Evolutionary conservation across 2,797 vertebrate genomes (phyloP), one percentile per base, ranked within the genome.

Genomic region (Syngnathus acus): DNA sequence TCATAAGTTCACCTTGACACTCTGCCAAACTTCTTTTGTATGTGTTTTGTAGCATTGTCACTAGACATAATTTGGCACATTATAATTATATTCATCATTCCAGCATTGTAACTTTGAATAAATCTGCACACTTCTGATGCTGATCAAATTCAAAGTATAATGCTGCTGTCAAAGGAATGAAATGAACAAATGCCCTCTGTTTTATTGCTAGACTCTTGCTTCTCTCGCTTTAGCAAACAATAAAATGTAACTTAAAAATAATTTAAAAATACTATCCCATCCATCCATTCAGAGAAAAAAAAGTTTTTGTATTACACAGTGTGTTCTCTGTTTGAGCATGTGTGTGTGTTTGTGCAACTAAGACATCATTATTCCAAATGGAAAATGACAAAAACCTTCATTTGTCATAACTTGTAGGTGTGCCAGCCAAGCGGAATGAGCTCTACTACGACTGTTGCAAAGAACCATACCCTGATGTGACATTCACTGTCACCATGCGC

Each of bases 381-480:
- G 32, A 32, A 32, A 32, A 4, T 32, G 0, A 4, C 32, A 32
- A 32, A 32, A 32, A 32, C 40, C 37, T 60, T 38, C 10, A 4
- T 38, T 26, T 45, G 60, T 26, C 21, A 45, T 62, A 8, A 43
- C 59, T 54, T n/a, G 65, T 68, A 95, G 94, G 90, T 75, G 94
- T 96, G 2, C 94, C 94, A 6, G 92, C 91, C 1, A 94, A 94
- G 79, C 93, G 94, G 19, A 96, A 95, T 37, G 94, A 95, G 87
- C 71, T 93, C 67, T 94, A 94, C 68, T 96, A 96, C 7, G 95
- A 96, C 9, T 96, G 94, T 86, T 96, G 94, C 72, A 94, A 95
- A 77, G 95, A 96, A 68, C 95, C 94, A 0, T 96, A 96, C 70
- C 94, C 95, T 0, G 95, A 96, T 1, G 94, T 96, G 72, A 96